Evolutionary conservation across 2,888 invertebrate species (phyloP), one percentile per base, ranked within the genome.

Genomic region (Ashinkailepas kermadecensis): DNA sequence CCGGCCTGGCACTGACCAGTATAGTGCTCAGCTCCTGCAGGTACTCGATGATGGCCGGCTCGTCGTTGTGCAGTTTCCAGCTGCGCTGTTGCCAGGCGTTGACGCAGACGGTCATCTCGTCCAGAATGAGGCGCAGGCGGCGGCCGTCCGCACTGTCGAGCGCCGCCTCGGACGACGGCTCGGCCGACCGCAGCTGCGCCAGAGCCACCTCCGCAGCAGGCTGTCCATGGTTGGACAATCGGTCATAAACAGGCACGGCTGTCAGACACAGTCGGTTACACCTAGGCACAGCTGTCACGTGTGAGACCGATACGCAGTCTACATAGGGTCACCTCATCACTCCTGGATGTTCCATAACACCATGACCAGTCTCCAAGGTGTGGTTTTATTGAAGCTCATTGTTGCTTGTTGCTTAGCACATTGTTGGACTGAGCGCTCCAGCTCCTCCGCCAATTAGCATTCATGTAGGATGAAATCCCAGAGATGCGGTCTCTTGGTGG

Each of bases 41-140:
- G 87, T 95, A 94, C 83, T 94, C 93, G 83, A 92, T 92, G 86
- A 97, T 97, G 85, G 94, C 93, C 83, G 91, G 91, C 85, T 97
- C 96, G 87, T 97, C 97, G 87, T 97, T 97, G 87, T 97, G 95
- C 59, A 97, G 89, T 87, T 95, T 95, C 97, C 97, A 97, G 85
- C 95, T 96, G 82, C 97, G 90, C 86, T 98, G 97, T 86, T 98
- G 97, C 0, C 96, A 94, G 87, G 97, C 97, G 86, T 97, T 95
- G 85, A 96, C 96, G 84, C 96, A 95, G 83, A 93, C 93, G 4
- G 94, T 94, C 84, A 97, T 88, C 84, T 96, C 93, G 84, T 92
- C 91, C 85, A 97, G 92, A 64, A 97, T 93, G 79, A 93, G 92
- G 87, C 93, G 92, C 87, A 97, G 90, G 56, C 94, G 90, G 85